Evolutionary conservation across 1,140 invertebrate species (phyloP).

Genomic region (Tetragonula clypearis): DNA sequence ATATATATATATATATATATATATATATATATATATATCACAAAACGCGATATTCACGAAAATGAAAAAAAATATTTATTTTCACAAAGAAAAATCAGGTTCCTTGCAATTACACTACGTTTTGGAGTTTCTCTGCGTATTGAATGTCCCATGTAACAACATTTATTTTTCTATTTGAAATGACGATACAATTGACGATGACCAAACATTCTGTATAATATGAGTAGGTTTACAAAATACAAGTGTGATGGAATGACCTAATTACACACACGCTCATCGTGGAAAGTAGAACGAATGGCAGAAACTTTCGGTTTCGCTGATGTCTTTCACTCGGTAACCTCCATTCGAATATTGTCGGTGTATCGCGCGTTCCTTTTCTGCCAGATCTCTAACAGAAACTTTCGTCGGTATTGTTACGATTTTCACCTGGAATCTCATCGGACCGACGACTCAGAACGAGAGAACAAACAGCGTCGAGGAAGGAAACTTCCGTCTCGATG

Average conservation of each 20-base stretch:
- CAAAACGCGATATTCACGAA: background rate
- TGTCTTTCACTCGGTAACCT: slow-evolving; percentile 65
- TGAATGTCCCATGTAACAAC: background rate
- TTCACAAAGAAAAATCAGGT: background rate
- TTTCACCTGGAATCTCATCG: background rate
- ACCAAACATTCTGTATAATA: background rate
- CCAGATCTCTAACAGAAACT: slow-evolving; percentile 16
- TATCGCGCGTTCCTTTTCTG: background rate
- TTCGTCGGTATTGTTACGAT: slow-evolving; percentile 5
- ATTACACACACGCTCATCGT: slow-evolving; percentile 55
- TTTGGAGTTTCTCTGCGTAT: no score
- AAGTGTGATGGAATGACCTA: slow-evolving; percentile 43
- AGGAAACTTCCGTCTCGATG: background rate
- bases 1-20: no score
- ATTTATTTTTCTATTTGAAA: background rate
- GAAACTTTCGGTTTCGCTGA: slow-evolving; percentile 68
- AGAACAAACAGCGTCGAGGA: background rate
- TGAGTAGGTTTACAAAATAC: background rate
- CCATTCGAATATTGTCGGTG: slow-evolving; percentile 26
- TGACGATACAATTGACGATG: background rate
- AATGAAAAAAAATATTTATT: background rate
- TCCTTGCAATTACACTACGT: no score
- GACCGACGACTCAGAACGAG: no score
- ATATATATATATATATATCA: no score
- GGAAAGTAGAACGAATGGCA: slow-evolving; percentile 67